Conservation (phyloP, 35 echinoderm and acorn worm genomes). For the Hemicentrotus pulcherrimus region DNA sequence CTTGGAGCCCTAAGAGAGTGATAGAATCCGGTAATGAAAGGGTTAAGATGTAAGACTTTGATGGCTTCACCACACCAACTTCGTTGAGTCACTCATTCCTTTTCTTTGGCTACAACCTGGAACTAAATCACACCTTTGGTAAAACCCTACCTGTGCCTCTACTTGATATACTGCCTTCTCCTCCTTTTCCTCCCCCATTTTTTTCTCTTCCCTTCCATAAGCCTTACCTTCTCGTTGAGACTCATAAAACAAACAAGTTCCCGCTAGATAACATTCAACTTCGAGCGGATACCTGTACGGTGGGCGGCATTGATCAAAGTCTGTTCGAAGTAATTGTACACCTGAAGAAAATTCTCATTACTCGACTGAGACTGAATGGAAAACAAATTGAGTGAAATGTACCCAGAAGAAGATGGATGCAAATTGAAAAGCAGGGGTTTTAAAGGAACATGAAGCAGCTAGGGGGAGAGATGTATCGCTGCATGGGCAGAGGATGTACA, state of each 20-base stretch:
- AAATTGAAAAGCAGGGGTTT: neutral
- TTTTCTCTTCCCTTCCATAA: neutral
- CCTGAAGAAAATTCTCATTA: slow-evolving; percentile 13
- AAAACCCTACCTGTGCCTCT: neutral
- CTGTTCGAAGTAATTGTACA: neutral
- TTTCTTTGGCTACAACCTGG: neutral
- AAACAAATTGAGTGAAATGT: neutral
- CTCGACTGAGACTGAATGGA: neutral
- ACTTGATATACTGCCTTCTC: neutral
- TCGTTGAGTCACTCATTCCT: neutral
- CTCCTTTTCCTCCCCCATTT: neutral
- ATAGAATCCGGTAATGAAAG: neutral
- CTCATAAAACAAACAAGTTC: neutral
- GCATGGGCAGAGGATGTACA: neutral
- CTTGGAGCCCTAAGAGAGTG: no score
- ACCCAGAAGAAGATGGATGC: neutral
- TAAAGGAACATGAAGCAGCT: neutral
- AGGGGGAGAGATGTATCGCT: neutral
- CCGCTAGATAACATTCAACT: neutral
- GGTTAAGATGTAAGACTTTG: neutral
- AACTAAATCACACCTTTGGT: neutral
- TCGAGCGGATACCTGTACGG: neutral
- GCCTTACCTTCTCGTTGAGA: neutral
- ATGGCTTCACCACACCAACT: neutral
- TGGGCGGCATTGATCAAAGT: neutral